Evolutionary conservation across 1,140 invertebrate species (phyloP), one percentile per base, ranked within the genome.

Genomic region (Choristoneura fumiferana): DNA sequence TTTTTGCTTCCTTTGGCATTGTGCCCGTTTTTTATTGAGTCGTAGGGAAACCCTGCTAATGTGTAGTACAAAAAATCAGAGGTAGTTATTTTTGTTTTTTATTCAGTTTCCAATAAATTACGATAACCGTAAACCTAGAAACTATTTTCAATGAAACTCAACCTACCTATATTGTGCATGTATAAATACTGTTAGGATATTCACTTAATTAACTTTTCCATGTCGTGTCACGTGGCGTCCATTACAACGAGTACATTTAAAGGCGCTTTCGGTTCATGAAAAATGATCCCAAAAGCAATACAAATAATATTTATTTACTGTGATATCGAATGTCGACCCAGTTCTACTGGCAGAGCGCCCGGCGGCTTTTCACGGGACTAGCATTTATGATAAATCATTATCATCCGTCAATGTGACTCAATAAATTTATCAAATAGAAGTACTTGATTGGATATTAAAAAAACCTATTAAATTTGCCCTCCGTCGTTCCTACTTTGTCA

Each of bases 341-440:
- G 43, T 29, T 49, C 9, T n/a, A 17, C 63, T 80, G 77, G 74
- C 74, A 70, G n/a, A 18, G 4, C 53, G 77, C 77, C 77, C 73
- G 55, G 52, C 43, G 18, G 22, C 22, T 49, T 49, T 49, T 49
- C 43, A 18, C 43, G 43, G 43, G 43, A 49, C 43, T 10, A 22
- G 22, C 22, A 43, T 10, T 43, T 43, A 14, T 49, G 43, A 49
- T 49, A 49, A 49, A 49, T 33, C 4, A 22, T 49, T 29, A 49
- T 49, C 43, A 49, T 49, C 22, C 18, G 43, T 49, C 43, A 49
- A 49, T 49, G 43, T 49, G 43, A 49, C 43, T 49, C 22, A 29
- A 13, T 45, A 45, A 8, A 33, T 6, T 49, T 49, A 49, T 49
- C 22, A 22, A 29, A 49, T 49, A 49, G 22, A 3, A 29, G 17